Conservation (phyloP, 1,140 invertebrate genomes). For the Heliconius congener region DNA sequence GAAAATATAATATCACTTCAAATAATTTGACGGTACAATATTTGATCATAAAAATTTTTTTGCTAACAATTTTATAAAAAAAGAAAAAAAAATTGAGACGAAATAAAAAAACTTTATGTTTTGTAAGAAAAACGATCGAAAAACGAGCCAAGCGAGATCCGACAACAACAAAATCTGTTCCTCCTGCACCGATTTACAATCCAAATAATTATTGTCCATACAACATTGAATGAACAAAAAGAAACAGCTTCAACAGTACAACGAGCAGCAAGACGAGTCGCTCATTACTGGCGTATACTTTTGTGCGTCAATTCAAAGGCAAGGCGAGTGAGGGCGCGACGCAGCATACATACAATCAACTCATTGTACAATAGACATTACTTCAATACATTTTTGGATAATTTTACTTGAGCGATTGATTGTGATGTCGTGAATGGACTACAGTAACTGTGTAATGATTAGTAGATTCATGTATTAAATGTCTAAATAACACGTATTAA, state of each 20-base stretch:
- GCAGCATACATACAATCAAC: slow-evolving; percentile 9
- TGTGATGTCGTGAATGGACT: slow-evolving; percentile 10
- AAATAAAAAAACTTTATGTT: not conserved
- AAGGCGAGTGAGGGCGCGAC: not conserved
- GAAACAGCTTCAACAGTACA: not conserved
- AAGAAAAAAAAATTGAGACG: no score
- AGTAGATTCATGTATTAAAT: slow-evolving; percentile 11
- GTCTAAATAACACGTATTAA: slow-evolving; percentile 11
- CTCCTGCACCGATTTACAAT: not conserved
- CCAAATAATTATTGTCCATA: not conserved
- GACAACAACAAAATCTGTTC: no score
- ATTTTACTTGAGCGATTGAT: slow-evolving; percentile 45
- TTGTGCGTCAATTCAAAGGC: not conserved
- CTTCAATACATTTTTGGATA: slow-evolving; percentile 51
- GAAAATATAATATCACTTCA: no score
- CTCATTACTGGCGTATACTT: not conserved
- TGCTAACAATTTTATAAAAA: no score
- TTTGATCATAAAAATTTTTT: no score
- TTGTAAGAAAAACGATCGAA: not conserved
- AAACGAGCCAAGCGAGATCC: not conserved
- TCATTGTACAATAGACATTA: slow-evolving; percentile 25
- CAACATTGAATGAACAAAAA: not conserved
- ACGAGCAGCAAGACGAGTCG: not conserved
- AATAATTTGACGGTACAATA: no score
- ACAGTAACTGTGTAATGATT: slow-evolving; percentile 4